These are phyloP conservation scores for Hylyphantes graminicola DNA, from an alignment of 1,140 invertebrate species.

Conservation along the genomic window DNA sequence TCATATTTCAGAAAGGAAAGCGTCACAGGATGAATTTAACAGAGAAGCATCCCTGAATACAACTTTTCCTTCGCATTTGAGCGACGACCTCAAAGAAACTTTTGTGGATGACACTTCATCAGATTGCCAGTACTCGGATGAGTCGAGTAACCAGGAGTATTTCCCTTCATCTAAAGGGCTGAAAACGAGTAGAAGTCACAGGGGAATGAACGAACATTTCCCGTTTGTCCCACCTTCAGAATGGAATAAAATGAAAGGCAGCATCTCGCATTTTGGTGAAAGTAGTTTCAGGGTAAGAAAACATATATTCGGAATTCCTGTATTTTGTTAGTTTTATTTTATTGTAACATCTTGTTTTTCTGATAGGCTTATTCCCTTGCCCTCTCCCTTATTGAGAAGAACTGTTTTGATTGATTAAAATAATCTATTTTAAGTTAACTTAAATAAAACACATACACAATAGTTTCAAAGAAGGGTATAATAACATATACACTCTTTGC, in stretches of 20 bases:
- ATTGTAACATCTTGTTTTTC: too few relatives aligned
- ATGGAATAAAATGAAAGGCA: conserved; percentile 3
- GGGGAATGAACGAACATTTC: conserved; percentile 42
- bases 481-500: too few relatives aligned
- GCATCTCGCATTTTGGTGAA: conserved; percentile 15
- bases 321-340: too few relatives aligned
- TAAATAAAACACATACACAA: too few relatives aligned
- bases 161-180: conserved; percentile 11
- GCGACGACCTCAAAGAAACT: conserved; percentile 51
- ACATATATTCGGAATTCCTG: background rate
- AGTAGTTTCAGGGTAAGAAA: conserved; percentile 28
- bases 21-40: background rate
- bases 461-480: too few relatives aligned
- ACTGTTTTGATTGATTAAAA: too few relatives aligned
- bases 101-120: conserved; percentile 55
- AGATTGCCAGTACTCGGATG: conserved; percentile 53
- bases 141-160: conserved; percentile 34
- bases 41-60: background rate
- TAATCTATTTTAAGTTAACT: too few relatives aligned
- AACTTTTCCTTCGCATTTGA: conserved; percentile 31
- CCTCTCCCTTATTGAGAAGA: too few relatives aligned
- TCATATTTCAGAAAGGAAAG: background rate
- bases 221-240: conserved; percentile 34
- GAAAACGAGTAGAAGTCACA: conserved; percentile 14
- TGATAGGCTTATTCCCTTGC: too few relatives aligned